These are phyloP conservation scores for Zaprionus lachaisei DNA, from an alignment of 1,140 invertebrate genomes.

Conservation along the genomic window DNA sequence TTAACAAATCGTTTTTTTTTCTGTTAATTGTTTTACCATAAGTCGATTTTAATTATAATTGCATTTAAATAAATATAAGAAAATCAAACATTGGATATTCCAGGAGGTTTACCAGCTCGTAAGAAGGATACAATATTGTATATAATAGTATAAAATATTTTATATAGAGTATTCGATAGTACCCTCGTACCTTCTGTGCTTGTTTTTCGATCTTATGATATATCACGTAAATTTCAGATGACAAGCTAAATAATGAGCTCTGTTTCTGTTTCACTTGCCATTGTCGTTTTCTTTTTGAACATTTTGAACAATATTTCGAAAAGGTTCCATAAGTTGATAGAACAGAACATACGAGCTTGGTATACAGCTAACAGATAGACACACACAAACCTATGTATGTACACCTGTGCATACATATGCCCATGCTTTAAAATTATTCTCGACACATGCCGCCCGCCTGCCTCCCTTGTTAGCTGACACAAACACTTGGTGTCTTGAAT, in stretches of 20 bases:
- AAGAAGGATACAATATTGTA: not conserved
- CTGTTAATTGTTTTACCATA: not conserved
- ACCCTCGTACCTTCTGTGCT: not conserved
- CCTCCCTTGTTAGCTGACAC: too few relatives aligned
- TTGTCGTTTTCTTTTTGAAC: not conserved
- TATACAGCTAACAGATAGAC: not conserved
- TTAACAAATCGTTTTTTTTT: too few relatives aligned
- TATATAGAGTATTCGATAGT: not conserved
- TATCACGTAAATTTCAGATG: not conserved
- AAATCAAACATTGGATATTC: too few relatives aligned
- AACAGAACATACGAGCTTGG: not conserved
- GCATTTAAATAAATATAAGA: not conserved
- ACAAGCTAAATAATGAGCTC: constrained; percentile 5
- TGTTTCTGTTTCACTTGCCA: not conserved
- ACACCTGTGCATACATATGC: too few relatives aligned
- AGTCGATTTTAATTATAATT: not conserved
- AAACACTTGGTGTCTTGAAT: too few relatives aligned
- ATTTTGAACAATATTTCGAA: not conserved
- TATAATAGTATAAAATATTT: not conserved
- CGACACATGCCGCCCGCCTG: too few relatives aligned
- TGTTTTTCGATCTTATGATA: not conserved
- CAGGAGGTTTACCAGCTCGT: not conserved
- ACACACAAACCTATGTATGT: too few relatives aligned
- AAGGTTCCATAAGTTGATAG: not conserved
- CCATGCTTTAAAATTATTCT: too few relatives aligned